Evolutionary conservation across 2,113 vertebrate species (phyloP).

Genomic region (Anolis sagrei): DNA sequence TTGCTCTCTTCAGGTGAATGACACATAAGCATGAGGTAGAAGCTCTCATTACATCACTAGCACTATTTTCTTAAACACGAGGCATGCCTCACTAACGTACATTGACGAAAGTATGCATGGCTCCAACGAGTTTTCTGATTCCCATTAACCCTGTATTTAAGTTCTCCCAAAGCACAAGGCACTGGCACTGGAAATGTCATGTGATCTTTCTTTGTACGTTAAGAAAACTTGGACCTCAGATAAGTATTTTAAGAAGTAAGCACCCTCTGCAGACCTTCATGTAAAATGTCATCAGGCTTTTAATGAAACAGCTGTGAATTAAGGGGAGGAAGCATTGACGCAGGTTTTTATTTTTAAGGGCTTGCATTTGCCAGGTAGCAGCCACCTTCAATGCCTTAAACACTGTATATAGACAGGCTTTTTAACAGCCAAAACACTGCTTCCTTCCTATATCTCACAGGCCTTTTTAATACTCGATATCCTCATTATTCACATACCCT

Average conservation of each 20-base stretch:
- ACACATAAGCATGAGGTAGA: conserved; percentile 77
- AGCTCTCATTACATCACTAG: conserved; percentile 78
- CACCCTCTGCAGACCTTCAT: conserved; percentile 25
- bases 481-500: conserved; percentile 47
- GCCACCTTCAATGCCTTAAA: neutral
- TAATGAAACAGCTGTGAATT: conserved; percentile 57
- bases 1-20: conserved; percentile 72
- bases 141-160: neutral
- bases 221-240: conserved; percentile 45
- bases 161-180: conserved; percentile 68
- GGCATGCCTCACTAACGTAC: conserved; percentile 20
- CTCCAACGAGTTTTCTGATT: neutral
- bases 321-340: neutral
- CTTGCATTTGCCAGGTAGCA: neutral
- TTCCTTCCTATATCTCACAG: conserved; percentile 38
- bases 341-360: conserved; percentile 28
- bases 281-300: conserved; percentile 53
- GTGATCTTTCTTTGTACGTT: conserved; percentile 43
- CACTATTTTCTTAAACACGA: conserved; percentile 55
- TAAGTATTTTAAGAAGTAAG: conserved; percentile 56
- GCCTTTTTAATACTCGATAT: conserved; percentile 57
- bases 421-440: conserved; percentile 23
- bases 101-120: neutral
- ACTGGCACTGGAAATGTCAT: conserved; percentile 32
- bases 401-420: neutral